These are phyloP conservation scores for Drosophila merina DNA, from an alignment of 2,888 invertebrate genomes.

Conservation along the genomic window DNA sequence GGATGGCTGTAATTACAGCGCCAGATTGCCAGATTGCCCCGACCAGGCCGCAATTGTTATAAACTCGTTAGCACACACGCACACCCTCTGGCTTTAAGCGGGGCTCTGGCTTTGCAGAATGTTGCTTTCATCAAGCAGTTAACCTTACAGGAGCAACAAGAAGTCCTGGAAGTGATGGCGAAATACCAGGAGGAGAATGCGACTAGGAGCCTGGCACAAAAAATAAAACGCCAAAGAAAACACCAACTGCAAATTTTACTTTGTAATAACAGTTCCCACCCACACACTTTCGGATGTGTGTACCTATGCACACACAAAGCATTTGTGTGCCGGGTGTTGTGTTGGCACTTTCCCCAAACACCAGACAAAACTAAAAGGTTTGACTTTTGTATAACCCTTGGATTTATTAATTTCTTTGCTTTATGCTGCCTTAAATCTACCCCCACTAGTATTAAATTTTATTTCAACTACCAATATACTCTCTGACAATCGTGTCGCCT, in stretches of 20 bases:
- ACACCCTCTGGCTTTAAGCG: conserved; percentile 30
- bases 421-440: too few species aligned
- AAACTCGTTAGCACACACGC: conserved; percentile 54
- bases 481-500: conserved; percentile 26
- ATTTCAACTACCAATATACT: background rate
- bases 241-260: conserved; percentile 49
- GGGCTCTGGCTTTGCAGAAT: conserved; percentile 43
- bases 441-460: too few species aligned
- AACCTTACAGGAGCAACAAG: conserved; percentile 28
- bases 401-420: too few species aligned
- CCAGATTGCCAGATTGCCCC: conserved; percentile 52
- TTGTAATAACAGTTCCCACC: conserved; percentile 45
- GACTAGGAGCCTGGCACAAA: conserved; percentile 12
- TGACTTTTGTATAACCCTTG: background rate
- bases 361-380: conserved; percentile 13
- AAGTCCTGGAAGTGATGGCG: conserved; percentile 12
- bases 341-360: conserved; percentile 14
- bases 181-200: conserved; percentile 1
- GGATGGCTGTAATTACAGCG: conserved; percentile 49
- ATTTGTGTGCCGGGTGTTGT: conserved; percentile 35
- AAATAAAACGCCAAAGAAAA: conserved; percentile 40
- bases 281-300: background rate
- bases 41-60: conserved; percentile 47
- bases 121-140: conserved; percentile 47
- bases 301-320: conserved; percentile 25